These are phyloP conservation scores for Otus sunia DNA, from an alignment of 2,113 vertebrate species.

Conservation along the genomic window DNA sequence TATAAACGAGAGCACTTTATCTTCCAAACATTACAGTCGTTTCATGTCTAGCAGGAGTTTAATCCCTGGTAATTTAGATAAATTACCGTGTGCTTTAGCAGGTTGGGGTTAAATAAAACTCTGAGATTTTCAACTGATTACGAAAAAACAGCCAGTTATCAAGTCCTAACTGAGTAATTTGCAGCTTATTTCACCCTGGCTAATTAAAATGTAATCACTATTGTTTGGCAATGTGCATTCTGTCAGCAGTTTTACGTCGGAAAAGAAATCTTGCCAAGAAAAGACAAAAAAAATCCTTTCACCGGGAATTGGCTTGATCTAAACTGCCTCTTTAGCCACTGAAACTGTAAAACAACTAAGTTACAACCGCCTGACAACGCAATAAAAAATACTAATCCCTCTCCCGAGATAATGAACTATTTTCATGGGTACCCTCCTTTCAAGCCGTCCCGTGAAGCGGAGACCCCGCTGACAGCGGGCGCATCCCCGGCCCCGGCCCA, in stretches of 20 bases:
- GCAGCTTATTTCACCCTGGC: conserved; percentile 41
- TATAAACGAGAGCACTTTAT: neutral
- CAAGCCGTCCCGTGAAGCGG: neutral
- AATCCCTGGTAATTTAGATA: conserved; percentile 42
- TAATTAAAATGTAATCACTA: conserved; percentile 77
- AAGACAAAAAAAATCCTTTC: conserved; percentile 52
- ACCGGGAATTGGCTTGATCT: conserved; percentile 12
- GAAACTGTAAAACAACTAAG: conserved; percentile 67
- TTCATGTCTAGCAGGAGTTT: conserved; percentile 1
- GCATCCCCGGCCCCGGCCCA: neutral
- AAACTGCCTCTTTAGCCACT: conserved; percentile 29
- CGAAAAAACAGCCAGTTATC: conserved; percentile 26
- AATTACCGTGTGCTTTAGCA: conserved; percentile 4
- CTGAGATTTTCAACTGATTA: conserved; percentile 30
- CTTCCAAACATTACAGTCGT: neutral
- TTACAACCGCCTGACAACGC: conserved; percentile 47
- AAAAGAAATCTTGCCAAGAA: conserved; percentile 63
- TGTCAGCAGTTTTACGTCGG: conserved; percentile 68
- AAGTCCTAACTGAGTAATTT: conserved; percentile 68
- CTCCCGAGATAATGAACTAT: neutral
- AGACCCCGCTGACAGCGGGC: neutral
- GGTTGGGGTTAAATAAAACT: conserved; percentile 47
- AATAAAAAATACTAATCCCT: neutral
- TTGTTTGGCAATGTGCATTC: conserved; percentile 54
- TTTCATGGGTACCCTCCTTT: neutral